Percentiles rank a stretch among this genome's conserved stretches.
Conservation (phyloP, 2,888 invertebrate genomes). For the Daptonema setosum region DNA sequence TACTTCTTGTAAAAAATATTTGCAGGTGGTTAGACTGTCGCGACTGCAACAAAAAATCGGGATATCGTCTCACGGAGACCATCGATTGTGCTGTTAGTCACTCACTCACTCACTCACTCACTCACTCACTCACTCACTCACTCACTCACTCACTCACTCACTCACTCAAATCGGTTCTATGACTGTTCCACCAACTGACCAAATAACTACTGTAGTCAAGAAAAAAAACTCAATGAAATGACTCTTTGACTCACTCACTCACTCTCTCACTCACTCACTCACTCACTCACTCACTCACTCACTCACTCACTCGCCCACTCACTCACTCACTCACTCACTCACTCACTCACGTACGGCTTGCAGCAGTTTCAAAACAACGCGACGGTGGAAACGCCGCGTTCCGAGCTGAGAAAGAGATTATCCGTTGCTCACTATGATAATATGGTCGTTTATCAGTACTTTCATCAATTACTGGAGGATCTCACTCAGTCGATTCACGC, state of each 20-base stretch:
- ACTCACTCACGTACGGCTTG: no score
- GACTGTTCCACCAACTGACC: no score
- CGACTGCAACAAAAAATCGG: neutral
- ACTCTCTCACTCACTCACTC: no score
- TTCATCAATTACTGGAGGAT: conserved; percentile 21
- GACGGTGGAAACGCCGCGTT: conserved; percentile 11
- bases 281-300: no score
- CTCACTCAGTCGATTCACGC: conserved; percentile 13
- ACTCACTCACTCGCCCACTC: no score
- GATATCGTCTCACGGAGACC: neutral
- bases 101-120: no score
- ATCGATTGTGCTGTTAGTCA: neutral
- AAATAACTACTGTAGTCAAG: no score
- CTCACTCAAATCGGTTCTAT: no score
- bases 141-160: neutral
- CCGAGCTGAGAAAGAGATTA: conserved; percentile 14
- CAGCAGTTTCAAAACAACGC: neutral
- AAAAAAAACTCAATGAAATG: no score
- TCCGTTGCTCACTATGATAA: conserved; percentile 23
- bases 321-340: no score
- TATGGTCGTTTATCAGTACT: conserved; percentile 21
- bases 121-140: neutral
- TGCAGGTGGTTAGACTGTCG: neutral
- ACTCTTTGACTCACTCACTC: no score
- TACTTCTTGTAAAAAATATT: no score